Conservation (phyloP, 2,797 vertebrate species). For the Alectoris magna region DNA sequence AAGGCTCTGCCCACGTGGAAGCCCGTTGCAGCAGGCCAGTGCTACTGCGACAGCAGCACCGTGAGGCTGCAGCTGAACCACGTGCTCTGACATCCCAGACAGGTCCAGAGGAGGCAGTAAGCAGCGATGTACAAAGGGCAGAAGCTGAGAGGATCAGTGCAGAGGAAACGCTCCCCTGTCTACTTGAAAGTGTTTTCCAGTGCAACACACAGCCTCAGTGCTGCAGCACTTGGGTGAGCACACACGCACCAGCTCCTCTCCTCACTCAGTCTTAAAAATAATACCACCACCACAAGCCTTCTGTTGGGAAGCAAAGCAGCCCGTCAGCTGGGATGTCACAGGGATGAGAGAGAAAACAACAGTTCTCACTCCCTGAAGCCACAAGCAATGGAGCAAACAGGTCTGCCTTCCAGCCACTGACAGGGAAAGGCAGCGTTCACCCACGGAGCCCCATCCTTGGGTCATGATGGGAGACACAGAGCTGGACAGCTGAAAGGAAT, state of each 20-base stretch:
- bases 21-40: not conserved
- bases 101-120: not conserved
- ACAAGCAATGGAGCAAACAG: not conserved
- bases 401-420: not conserved
- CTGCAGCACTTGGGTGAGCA: not conserved
- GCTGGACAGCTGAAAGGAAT: not conserved
- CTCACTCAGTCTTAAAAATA: not conserved
- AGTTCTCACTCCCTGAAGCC: not conserved
- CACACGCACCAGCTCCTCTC: not conserved
- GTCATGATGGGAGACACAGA: not conserved
- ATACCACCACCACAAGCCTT: not conserved
- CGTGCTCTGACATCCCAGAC: not conserved
- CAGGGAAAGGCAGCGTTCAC: not conserved
- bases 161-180: not conserved
- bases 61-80: not conserved
- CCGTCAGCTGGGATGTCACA: not conserved
- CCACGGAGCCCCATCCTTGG: not conserved
- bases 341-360: not conserved
- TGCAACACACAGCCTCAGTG: not conserved
- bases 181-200: not conserved
- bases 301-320: not conserved
- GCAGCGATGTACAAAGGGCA: not conserved
- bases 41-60: too few relatives aligned
- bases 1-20: not conserved
- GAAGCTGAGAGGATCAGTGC: not conserved